A percentile compares a stretch with the other conserved stretches of the same genome.
phyloP scores from a whole-genome alignment of 2,113 vertebrate species.

The Callipepla californica region DNA sequence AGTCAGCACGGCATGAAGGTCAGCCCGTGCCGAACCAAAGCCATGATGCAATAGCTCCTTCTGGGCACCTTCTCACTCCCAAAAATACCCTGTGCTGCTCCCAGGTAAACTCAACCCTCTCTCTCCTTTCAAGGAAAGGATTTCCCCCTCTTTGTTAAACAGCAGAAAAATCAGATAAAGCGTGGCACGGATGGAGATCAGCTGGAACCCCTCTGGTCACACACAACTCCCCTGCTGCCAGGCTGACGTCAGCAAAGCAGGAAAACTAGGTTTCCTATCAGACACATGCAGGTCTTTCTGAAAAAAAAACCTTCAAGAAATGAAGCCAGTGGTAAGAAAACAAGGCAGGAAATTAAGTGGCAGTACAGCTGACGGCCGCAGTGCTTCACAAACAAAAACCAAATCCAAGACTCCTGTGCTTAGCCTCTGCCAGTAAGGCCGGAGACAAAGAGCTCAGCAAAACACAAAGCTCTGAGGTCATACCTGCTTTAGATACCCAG shows the following conservation, averaged over 20 bases:
- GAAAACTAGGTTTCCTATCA: background rate
- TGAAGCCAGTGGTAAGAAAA: background rate
- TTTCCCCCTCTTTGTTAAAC: background rate
- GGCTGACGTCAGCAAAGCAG: background rate
- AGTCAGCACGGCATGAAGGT: background rate
- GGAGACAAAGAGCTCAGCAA: background rate
- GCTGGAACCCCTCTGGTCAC: background rate
- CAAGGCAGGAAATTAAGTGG: background rate
- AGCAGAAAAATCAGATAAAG: background rate
- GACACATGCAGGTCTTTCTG: fast-evolving
- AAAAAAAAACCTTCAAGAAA: background rate
- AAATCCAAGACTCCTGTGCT: background rate
- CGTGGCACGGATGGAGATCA: background rate
- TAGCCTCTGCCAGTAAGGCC: background rate
- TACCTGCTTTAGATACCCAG: background rate
- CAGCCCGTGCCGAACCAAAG: background rate
- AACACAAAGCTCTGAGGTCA: background rate
- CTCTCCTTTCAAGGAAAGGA: background rate
- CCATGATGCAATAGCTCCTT: background rate
- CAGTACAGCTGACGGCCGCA: background rate
- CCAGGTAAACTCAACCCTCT: background rate
- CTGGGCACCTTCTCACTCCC: background rate
- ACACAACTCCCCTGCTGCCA: background rate
- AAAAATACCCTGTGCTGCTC: background rate
- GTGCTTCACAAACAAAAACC: background rate